Conservation (phyloP, 92 coral and sea anemone species). For the Nematostella vectensis region DNA sequence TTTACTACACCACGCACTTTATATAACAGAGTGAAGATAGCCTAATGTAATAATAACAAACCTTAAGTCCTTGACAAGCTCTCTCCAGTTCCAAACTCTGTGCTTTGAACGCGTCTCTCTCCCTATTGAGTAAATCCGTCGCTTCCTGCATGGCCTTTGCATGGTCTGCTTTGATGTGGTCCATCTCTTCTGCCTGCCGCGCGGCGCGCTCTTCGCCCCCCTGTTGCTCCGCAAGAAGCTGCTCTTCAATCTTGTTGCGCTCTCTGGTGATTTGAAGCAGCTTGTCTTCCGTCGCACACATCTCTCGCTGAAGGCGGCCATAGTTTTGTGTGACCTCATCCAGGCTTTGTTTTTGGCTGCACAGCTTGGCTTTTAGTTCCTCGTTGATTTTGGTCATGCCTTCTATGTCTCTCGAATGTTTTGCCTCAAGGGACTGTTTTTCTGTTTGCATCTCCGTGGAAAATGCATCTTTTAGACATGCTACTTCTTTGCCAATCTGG, state of each 20-base stretch:
- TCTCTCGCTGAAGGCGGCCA: slow-evolving; percentile 24
- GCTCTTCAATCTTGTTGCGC: slow-evolving; percentile 30
- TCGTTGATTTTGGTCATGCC: slow-evolving; percentile 5
- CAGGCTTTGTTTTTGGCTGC: slow-evolving; percentile 6
- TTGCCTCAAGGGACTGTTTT: slow-evolving; percentile 3
- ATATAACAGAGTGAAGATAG: too few species aligned
- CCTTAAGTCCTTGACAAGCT: slow-evolving; percentile 41
- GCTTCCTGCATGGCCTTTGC: slow-evolving; percentile 33
- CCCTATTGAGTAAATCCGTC: slow-evolving; percentile 37
- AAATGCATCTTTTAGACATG: slow-evolving; percentile 8
- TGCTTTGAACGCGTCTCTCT: slow-evolving; percentile 32
- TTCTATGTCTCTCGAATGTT: slow-evolving; percentile 3
- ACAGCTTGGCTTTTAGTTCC: slow-evolving; percentile 4
- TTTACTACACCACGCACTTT: too few species aligned
- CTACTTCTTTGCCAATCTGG: slow-evolving; percentile 7
- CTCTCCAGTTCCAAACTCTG: slow-evolving; percentile 22
- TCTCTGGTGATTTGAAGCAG: slow-evolving; percentile 31
- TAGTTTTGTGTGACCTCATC: slow-evolving; percentile 38
- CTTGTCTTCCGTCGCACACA: slow-evolving; percentile 33
- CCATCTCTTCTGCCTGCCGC: slow-evolving; percentile 27
- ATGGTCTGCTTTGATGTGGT: slow-evolving; percentile 43
- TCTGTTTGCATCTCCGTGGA: slow-evolving; percentile 8
- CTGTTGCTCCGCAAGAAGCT: slow-evolving; percentile 15
- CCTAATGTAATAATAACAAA: too few species aligned
- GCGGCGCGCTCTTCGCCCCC: slow-evolving; percentile 13